phyloP scores from a whole-genome alignment of 2,797 vertebrate species.

The Threskiornis aethiopicus region DNA sequence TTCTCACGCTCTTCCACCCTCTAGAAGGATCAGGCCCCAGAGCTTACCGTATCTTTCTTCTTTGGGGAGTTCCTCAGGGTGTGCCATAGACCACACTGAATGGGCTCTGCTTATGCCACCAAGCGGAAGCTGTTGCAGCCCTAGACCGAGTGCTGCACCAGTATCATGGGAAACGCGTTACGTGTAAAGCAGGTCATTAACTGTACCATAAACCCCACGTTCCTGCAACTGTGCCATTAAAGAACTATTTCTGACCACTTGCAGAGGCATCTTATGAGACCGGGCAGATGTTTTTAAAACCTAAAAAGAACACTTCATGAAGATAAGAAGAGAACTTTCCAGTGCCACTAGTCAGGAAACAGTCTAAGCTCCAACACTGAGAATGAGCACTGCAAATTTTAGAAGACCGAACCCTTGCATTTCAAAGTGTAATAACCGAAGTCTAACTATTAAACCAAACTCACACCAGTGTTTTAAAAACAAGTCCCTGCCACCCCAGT shows the following conservation, averaged over 20 bases:
- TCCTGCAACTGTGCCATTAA: neutral
- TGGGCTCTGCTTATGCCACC: neutral
- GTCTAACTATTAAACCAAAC: neutral
- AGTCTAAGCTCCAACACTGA: neutral
- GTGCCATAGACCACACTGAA: neutral
- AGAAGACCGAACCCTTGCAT: neutral
- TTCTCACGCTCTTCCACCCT: neutral
- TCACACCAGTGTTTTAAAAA: neutral
- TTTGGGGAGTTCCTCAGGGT: neutral
- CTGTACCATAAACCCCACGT: neutral
- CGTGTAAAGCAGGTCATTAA: neutral
- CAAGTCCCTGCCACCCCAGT: neutral
- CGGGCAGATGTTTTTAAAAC: neutral
- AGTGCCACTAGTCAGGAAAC: neutral
- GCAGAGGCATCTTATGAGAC: neutral
- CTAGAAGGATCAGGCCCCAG: neutral
- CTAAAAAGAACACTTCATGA: neutral
- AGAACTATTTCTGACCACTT: neutral
- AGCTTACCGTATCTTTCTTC: fast-evolving
- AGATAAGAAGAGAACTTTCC: neutral
- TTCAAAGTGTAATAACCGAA: neutral
- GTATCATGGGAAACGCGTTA: neutral
- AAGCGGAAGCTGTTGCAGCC: fast-evolving
- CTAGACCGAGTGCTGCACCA: neutral
- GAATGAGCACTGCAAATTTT: neutral